These are phyloP conservation scores for Egretta garzetta DNA, from an alignment of 2,113 vertebrate species.

Conservation along the genomic window DNA sequence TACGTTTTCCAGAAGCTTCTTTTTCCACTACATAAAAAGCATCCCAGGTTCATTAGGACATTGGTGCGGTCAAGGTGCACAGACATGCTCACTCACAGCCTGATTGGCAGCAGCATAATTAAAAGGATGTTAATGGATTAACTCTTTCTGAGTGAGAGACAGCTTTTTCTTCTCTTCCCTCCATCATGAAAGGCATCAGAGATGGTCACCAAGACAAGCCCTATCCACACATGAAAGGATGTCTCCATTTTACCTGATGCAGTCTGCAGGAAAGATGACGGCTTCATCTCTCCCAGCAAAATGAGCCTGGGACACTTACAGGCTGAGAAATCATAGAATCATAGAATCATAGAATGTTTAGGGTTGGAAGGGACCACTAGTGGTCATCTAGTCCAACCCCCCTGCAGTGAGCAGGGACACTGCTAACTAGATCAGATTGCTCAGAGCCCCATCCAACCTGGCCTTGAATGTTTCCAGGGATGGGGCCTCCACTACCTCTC, in stretches of 20 bases:
- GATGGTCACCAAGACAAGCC: background rate
- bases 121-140: background rate
- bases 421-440: no score
- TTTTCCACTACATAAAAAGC: background rate
- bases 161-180: background rate
- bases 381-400: no score
- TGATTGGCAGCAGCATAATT: background rate
- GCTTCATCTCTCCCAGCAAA: background rate
- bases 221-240: rapidly evolving
- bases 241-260: background rate
- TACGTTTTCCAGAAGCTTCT: constrained; percentile 33
- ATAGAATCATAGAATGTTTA: no score
- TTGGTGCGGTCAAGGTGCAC: background rate
- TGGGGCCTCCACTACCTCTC: no score
- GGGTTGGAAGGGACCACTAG: no score
- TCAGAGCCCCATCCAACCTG: no score
- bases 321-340: no score
- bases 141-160: background rate
- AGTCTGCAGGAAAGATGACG: background rate
- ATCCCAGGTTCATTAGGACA: background rate
- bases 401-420: no score
- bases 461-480: no score
- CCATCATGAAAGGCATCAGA: background rate
- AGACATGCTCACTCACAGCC: background rate
- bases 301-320: background rate